Base-by-base conservation (phyloP, 2,888 invertebrate genomes). In the Mimachlamys varia region DNA sequence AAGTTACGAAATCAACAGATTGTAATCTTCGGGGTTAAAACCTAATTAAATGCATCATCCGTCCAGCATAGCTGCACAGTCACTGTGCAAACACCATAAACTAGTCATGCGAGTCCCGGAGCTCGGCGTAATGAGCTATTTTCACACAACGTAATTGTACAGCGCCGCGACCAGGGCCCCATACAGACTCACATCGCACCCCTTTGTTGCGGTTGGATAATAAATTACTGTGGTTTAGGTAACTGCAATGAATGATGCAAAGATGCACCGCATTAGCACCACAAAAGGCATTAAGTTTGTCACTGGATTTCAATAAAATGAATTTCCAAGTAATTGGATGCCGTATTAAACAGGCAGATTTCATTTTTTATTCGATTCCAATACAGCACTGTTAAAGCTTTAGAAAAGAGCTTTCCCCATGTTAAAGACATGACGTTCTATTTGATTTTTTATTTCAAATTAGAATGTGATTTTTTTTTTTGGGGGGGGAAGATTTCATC, bases 211-310 rank as follows among this genome's bases (percentile, higher is more conserved):
- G 76, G 76, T 76, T 27, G 12, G 76, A 76, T 76, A 76, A 76
- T 76, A 76, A 76, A 76, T 76, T 76, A 76, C 76, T 76, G 76
- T 76, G 76, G 76, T 76, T 76, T 76, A 76, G 76, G 76, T 76
- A 76, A 33, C 76, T 76, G 76, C 76, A 76, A 33, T 76, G 76
- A 76, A 33, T 76, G 76, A 76, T 76, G 76, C 76, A 76, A 76
- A 76, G 76, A 76, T 76, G 76, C 76, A 76, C 76, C 76, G 17
- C 27, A 76, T 76, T 76, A 76, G 76, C 76, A 76, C 76, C 76
- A 76, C 76, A 76, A 76, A 76, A 76, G 76, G 33, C 76, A 76
- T 76, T 76, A 33, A 76, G 76, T 76, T 76, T 76, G 76, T 76
- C 76, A 33, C 76, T 76, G 76, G 76, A 76, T 76, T 76, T 76